phyloP scores from a whole-genome alignment of 37 sponge, comb jelly and placozoan species.

The Eunapius fragilis region DNA sequence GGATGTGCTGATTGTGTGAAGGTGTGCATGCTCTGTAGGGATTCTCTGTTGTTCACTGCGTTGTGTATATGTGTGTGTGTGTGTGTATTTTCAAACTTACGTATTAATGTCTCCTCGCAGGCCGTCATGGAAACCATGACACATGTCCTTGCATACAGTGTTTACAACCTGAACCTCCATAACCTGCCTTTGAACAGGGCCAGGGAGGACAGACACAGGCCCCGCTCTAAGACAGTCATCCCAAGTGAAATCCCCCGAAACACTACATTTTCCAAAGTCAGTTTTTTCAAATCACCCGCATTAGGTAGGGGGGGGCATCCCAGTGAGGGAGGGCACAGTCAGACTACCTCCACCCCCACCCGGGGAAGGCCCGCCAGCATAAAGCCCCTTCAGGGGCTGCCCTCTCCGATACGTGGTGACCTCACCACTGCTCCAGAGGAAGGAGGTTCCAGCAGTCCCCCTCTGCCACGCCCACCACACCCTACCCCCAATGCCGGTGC shows the following conservation, averaged over 20 bases:
- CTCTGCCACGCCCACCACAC: background rate
- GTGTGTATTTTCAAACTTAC: background rate
- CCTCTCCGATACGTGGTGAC: background rate
- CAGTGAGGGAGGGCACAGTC: background rate
- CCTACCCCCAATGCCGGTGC: background rate
- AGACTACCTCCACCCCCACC: background rate
- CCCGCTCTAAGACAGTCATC: background rate
- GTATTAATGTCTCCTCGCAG: conserved; percentile 34
- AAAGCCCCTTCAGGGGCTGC: background rate
- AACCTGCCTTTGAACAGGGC: conserved; percentile 62
- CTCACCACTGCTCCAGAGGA: background rate
- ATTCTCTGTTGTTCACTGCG: background rate
- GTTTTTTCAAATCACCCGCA: background rate
- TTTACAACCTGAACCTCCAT: conserved; percentile 68
- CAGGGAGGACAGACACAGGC: conserved; percentile 4
- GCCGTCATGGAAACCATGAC: conserved; percentile 61
- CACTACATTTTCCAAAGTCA: conserved; percentile 32
- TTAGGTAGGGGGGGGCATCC: background rate
- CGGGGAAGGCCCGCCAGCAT: background rate
- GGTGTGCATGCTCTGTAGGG: conserved; percentile 4
- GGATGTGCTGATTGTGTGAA: conserved; percentile 1
- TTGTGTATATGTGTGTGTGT: conserved; percentile 15
- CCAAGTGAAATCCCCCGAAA: background rate
- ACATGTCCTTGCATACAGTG: conserved; percentile 53
- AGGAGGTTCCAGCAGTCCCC: background rate